These are phyloP conservation scores for Philopotamus ludificatus DNA, from an alignment of 1,140 invertebrate species.

Conservation along the genomic window DNA sequence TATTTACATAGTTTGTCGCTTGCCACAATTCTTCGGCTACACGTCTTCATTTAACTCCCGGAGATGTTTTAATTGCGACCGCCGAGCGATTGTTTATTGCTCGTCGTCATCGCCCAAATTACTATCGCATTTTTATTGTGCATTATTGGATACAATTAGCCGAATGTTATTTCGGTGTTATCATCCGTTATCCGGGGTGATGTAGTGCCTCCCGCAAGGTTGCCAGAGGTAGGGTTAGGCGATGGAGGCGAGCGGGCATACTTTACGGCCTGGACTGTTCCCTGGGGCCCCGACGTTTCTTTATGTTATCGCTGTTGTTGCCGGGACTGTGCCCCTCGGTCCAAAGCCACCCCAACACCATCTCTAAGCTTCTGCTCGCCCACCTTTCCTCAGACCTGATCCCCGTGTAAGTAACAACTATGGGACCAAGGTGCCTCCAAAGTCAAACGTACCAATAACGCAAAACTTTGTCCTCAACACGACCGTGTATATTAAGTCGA, in stretches of 20 bases:
- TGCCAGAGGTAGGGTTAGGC: conserved; percentile 7
- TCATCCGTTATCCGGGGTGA: conserved; percentile 12
- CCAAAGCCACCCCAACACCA: not conserved
- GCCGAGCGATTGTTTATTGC: too few relatives aligned
- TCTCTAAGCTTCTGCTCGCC: not conserved
- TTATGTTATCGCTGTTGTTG: conserved; percentile 40
- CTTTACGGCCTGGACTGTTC: conserved; percentile 35
- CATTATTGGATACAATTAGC: too few relatives aligned
- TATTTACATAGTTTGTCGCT: conserved; percentile 4
- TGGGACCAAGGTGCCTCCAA: too few relatives aligned
- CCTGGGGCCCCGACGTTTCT: conserved; percentile 35
- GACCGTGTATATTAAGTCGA: too few relatives aligned
- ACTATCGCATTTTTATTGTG: too few relatives aligned
- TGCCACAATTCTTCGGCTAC: not conserved
- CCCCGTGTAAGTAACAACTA: too few relatives aligned
- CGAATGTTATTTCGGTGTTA: conserved; percentile 7
- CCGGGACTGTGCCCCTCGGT: conserved; percentile 1
- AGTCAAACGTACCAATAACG: too few relatives aligned
- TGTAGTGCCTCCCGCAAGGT: conserved; percentile 2
- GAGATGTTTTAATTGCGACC: too few relatives aligned
- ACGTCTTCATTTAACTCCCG: not conserved
- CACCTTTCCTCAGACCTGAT: conserved; percentile 7
- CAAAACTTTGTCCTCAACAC: too few relatives aligned
- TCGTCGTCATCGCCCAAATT: too few relatives aligned
- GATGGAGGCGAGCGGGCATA: not conserved